Conservation (phyloP, 2,113 vertebrate genomes). For the Numenius arquata region DNA sequence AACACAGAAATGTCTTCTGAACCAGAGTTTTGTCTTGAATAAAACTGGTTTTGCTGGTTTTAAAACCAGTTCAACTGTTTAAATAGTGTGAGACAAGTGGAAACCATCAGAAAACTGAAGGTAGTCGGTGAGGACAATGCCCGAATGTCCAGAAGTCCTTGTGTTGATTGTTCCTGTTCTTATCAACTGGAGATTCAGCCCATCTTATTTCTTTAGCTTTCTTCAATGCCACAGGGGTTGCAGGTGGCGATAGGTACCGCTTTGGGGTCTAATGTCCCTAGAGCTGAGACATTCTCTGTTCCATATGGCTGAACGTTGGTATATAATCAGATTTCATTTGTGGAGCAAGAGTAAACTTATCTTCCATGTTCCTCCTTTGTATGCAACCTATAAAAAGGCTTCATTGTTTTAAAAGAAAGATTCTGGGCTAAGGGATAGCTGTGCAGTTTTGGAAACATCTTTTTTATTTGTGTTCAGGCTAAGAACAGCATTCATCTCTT, state of each 20-base stretch:
- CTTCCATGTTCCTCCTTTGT: background rate
- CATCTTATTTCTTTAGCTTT: background rate
- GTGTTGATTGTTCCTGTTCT: background rate
- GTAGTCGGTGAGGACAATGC: background rate
- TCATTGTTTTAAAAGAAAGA: background rate
- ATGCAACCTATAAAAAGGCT: background rate
- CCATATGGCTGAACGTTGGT: background rate
- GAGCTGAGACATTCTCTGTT: background rate
- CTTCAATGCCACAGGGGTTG: background rate
- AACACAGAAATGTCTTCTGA: background rate
- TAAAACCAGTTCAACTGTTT: background rate
- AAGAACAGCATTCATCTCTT: background rate
- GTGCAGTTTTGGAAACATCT: constrained; percentile 6
- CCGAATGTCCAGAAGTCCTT: background rate
- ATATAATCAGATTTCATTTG: background rate
- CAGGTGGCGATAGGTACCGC: background rate
- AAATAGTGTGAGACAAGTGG: background rate
- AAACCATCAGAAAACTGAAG: background rate
- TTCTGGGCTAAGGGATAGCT: background rate
- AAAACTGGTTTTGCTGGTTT: background rate
- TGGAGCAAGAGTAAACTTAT: background rate
- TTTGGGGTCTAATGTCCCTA: background rate
- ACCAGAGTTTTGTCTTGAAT: background rate
- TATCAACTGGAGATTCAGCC: background rate
- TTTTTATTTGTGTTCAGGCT: background rate